Conservation (phyloP, 2,888 invertebrate species). For the Aphodius sticticus region DNA sequence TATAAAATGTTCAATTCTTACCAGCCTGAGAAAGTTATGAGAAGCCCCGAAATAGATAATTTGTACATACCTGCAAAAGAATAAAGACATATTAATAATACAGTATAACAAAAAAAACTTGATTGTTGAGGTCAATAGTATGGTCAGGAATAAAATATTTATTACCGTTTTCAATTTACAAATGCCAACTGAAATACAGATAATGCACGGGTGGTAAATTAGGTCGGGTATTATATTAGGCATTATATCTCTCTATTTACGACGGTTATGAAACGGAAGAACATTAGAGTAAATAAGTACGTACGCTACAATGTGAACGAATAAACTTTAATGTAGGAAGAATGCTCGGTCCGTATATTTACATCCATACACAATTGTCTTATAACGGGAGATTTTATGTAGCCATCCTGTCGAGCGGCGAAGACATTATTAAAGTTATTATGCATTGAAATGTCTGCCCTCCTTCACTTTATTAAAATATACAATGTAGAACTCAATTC, state of each 20-base stretch:
- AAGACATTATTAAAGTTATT: conserved; percentile 29
- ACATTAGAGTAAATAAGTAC: not conserved
- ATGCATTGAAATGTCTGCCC: conserved; percentile 34
- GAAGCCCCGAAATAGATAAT: not conserved
- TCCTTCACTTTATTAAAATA: conserved; percentile 30
- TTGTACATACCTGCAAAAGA: not conserved
- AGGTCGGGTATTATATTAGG: not conserved
- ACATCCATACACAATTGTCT: not conserved
- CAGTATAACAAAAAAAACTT: not conserved
- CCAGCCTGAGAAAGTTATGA: not conserved
- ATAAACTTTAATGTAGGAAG: not conserved
- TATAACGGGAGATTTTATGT: conserved; percentile 4
- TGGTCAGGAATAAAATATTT: not conserved
- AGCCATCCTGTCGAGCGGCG: not conserved
- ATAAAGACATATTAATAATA: no score
- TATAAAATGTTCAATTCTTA: not conserved
- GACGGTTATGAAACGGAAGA: not conserved
- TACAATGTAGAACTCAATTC: conserved; percentile 30
- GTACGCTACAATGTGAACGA: not conserved
- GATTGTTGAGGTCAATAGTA: not conserved
- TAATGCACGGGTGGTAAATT: not conserved
- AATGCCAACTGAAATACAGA: not conserved
- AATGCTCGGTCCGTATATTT: not conserved
- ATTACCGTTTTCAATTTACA: not conserved
- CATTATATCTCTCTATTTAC: conserved; percentile 4